Evolutionary conservation across 2,888 invertebrate species (phyloP), one percentile per base, ranked within the genome.

Genomic region (Deilephila porcellus): DNA sequence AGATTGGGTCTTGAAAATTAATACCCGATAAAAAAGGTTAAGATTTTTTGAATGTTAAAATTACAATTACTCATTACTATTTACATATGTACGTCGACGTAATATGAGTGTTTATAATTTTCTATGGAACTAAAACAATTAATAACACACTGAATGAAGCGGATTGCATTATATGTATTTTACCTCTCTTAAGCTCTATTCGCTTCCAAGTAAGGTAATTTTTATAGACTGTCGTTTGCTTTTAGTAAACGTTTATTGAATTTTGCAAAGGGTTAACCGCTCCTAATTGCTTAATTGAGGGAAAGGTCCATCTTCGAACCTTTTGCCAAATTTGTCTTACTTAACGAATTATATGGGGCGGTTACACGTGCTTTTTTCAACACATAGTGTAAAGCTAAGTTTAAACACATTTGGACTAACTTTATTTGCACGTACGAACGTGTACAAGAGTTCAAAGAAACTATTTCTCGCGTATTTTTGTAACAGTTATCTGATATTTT

Each of bases 221-320:
- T 72, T 72, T 62, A 53, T 29, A 52, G 60, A 63, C 52, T 63
- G 37, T 74, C 79, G 76, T 80, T 82, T 83, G 82, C 81, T 83
- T 82, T 82, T 83, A 84, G 80, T 81, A 71, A 83, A 77, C 82
- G 79, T 81, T 85, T 86, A 86, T 87, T 87, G 82, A 85, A 87
- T 87, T 87, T 84, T 76, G 56, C 80, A 81, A 83, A 85, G 84
- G 86, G 87, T 86, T 83, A 84, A 83, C 85, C 83, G 82, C 78
- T 72, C 82, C 78, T 85, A 86, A 88, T 87, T 88, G 85, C 79
- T 85, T 87, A 88, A 88, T 88, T 88, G 85, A 86, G 85, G 82
- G 82, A 84, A 86, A 83, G 86, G 85, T 85, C 82, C 81, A 82
- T 86, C 84, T 87, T 84, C 76, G 81, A 83, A 82, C 86, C 84